Base-by-base conservation (phyloP, 2,888 invertebrate genomes). In the Cephus nigrinus region DNA sequence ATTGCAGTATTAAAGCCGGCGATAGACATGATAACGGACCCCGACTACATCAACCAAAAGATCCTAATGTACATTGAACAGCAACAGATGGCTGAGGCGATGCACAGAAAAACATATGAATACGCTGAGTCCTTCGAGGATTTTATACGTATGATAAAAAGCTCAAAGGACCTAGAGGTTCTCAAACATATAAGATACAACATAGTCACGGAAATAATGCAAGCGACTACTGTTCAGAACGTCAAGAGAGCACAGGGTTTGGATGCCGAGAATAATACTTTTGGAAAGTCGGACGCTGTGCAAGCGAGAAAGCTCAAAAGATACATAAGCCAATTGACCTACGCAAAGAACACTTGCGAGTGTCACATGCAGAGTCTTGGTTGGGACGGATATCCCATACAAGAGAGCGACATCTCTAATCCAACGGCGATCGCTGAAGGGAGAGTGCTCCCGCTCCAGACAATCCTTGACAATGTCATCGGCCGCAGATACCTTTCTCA, bases 201-300 rank as follows among this genome's bases (percentile, higher is more conserved):
- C 86, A 97, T 98, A 84, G 96, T 98, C 9, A 96, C 96, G 73
- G 98, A 98, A 93, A 96, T 98, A 85, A 97, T 98, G 96, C 97
- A 98, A 93, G 97, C 97, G 0, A 97, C 98, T 30, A 97, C 97
- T 1, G 94, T 97, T 83, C 97, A 97, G 92, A 98, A 97, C 89
- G 93, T 98, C 80, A 97, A 97, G 92, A 94, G 97, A 85, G 95
- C 97, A 11, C 96, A 97, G 92, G 97, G 96, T 73, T 92, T 95
- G 69, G 95, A 96, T 87, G 92, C 94, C 69, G 96, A 96, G 75
- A 90, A 85, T 77, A 89, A 88, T 83, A 88, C 92, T 0, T 92
- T 95, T 83, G 92, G 95, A 77, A 96, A 97, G 85, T 95, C 97
- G 40, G 97, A 98, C 89, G 93, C 96, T 69, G 82, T 85, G 23